These are phyloP conservation scores for Kryptopterus vitreolus DNA, from an alignment of 2,797 vertebrate genomes.

Conservation along the genomic window DNA sequence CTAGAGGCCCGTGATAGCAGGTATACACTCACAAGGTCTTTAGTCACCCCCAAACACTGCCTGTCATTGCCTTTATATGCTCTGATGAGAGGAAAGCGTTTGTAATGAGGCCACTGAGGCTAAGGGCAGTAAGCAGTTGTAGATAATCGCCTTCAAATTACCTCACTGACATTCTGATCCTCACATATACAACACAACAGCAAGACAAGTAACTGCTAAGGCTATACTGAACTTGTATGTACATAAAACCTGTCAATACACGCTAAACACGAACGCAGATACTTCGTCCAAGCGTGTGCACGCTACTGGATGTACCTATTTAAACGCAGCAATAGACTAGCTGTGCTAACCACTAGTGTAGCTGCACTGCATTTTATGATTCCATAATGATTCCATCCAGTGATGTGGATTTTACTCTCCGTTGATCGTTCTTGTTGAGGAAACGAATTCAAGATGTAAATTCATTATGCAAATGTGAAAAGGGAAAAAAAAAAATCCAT, in stretches of 20 bases:
- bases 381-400: neutral
- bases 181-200: slow-evolving; percentile 39
- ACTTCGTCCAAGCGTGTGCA: neutral
- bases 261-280: neutral
- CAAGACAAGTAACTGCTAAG: neutral
- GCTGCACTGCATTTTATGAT: neutral
- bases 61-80: slow-evolving; percentile 54
- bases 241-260: neutral
- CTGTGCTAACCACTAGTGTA: neutral
- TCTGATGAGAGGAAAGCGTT: slow-evolving; percentile 53
- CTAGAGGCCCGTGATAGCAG: slow-evolving; percentile 54
- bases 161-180: slow-evolving; percentile 51
- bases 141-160: slow-evolving; percentile 37
- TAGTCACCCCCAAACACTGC: slow-evolving; percentile 50
- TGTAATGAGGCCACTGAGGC: slow-evolving; percentile 43
- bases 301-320: neutral
- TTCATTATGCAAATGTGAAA: neutral
- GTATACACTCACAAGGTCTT: slow-evolving; percentile 44
- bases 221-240: neutral
- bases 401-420: neutral
- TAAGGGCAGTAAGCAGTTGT: slow-evolving; percentile 28
- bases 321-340: neutral
- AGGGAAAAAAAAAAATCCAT: neutral
- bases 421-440: neutral
- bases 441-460: neutral